Base-by-base conservation (phyloP, 92 coral and sea anemone genomes). In the Nematostella vectensis region DNA sequence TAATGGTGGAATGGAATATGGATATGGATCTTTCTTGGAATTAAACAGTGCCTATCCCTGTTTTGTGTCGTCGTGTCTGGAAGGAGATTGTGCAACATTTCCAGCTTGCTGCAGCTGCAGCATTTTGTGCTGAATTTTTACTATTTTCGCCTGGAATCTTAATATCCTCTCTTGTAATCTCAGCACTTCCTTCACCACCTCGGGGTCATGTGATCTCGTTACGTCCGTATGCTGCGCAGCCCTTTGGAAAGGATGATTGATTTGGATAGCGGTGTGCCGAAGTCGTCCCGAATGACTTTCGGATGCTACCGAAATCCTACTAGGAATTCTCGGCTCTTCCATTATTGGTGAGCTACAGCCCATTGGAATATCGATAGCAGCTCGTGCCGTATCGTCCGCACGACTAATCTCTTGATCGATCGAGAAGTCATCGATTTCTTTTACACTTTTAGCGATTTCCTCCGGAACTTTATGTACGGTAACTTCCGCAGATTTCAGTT, bases 91-190 rank as follows among this genome's bases (percentile, higher is more conserved):
- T 24, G 55, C 22, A 1, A 51, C 62, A 29, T 85, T 88, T 1
- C 88, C 84, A 0, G 75, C 75, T 57, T 86, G 78, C 55, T 91
- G 96, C 29, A 91, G 77, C 16, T 77, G 73, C 52, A 91, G 61
- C 67, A 91, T 81, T 38, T 80, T 78, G 43, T 93, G 96, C 60
- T 93, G 99, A 9, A 83, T 93, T 65, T 79, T 87, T 12, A 93
- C 99, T 20, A 93, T 81, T 58, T 87, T 93, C 0, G 99, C 99
- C 55, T 93, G 99, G 62, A 93, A 93, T 59, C 95, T 75, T 23
- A 93, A 75, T 22, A 93, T 93, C 63, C 95, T 82, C 59, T 86
- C 96, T 56, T 93, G 99, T 17, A 93, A 69, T 75, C 99, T 68
- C 19, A 93, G 79, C 57, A 93, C 85, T 48, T 93, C 93, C 40